Evolutionary conservation across 2,888 invertebrate species (phyloP).

Genomic region (Acronicta psi): DNA sequence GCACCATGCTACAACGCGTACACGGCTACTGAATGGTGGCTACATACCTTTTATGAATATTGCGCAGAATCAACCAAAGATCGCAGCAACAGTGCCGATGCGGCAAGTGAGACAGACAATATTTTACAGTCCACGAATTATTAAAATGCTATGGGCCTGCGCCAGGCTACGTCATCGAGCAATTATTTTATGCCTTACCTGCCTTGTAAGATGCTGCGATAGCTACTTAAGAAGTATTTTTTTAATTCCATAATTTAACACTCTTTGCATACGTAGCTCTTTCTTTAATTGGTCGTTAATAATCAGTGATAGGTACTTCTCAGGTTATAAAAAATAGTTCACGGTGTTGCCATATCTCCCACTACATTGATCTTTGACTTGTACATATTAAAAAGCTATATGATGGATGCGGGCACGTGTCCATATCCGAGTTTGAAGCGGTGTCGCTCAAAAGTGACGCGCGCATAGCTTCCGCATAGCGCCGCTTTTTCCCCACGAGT

Average conservation of each 20-base stretch:
- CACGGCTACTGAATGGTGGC: constrained; percentile 13
- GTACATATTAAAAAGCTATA: constrained; percentile 19
- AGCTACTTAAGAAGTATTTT: no score
- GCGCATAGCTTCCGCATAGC: constrained; percentile 44
- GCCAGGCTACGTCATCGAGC: no score
- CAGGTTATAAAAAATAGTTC: not conserved
- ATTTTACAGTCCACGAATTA: no score
- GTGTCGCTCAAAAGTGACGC: constrained; percentile 31
- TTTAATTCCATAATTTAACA: no score
- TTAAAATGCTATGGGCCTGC: no score
- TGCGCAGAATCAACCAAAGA: constrained; percentile 15
- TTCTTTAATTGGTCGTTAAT: no score
- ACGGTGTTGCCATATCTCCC: not conserved
- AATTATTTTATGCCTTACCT: no score
- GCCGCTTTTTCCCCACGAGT: constrained; percentile 49
- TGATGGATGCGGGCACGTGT: constrained; percentile 43
- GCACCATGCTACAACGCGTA: constrained; percentile 19
- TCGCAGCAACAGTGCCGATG: not conserved
- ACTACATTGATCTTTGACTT: constrained; percentile 2
- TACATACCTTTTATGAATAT: constrained; percentile 44
- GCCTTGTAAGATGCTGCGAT: no score
- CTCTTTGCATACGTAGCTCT: no score
- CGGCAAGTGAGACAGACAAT: not conserved
- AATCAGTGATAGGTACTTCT: no score
- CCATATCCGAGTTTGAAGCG: constrained; percentile 15